Base-by-base conservation (phyloP, 1,140 invertebrate genomes). In the Drosophila kurseongensis region DNA sequence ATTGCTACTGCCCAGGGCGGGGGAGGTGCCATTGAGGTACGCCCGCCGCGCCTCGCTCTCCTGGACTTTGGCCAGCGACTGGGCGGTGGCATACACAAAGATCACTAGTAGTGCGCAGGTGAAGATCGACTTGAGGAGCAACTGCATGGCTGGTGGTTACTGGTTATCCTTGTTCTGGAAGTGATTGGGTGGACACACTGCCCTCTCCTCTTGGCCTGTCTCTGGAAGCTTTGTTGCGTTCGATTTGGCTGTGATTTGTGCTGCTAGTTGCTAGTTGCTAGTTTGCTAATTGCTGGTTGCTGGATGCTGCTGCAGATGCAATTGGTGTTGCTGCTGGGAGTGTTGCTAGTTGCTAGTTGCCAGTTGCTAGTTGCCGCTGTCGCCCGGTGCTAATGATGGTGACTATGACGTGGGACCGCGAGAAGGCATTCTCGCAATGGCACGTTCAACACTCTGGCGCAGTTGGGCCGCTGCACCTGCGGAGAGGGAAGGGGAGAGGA, bases 201-300 rank as follows among this genome's bases (percentile, higher is more conserved):
- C 6, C n/a, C 35, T 10, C 48, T 42, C 54, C 29, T 56, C 52
- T 83, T 76, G 73, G 76, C 59, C 56, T 50, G 32, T 48, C 61
- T 73, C 54, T 84, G 80, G 80, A 84, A 83, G 80, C 59, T 66
- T 84, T 85, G 67, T 85, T 83, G 80, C 72, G 81, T 85, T 85
- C 67, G 36, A 61, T 78, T 85, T 84, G 80, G 81, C 73, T 79
- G 61, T 72, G 73, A 52, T 71, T 78, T 80, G 60, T 80, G 78
- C 78, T 71, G 65, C 29, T 62, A 35, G 61, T 58, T 71, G 65
- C 29, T 62, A 35, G 61, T 58, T 63, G 23, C 7, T 8, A 7
- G 6, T 38, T 16, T 56, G 55, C 27, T 27, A 36, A 32, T 48
- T 45, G 48, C 29, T 36, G 12, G 18, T 2, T 23, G 44, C 16